Evolutionary conservation across 2,113 vertebrate species (phyloP).

Genomic region (Brachirus orientalis): DNA sequence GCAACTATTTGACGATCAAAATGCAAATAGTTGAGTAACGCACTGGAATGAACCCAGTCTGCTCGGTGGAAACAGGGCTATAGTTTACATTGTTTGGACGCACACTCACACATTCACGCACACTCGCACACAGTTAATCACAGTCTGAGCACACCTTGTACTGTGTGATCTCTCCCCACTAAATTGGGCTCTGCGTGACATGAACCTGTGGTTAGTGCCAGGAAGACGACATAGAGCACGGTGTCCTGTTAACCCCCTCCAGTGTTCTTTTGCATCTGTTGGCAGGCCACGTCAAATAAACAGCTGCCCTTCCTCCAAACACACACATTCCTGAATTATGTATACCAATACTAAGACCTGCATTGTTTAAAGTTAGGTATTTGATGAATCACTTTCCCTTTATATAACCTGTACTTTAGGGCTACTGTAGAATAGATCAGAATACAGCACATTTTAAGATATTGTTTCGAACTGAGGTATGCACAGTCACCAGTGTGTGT

Average conservation of each 20-base stretch:
- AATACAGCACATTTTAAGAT: background rate
- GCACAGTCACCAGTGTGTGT: background rate
- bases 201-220: slow-evolving; percentile 25
- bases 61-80: background rate
- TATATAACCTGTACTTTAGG: background rate
- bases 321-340: slow-evolving; percentile 29
- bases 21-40: too few relatives aligned
- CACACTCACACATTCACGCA: background rate
- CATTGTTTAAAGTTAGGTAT: slow-evolving; percentile 1
- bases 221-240: slow-evolving; percentile 12
- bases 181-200: slow-evolving; percentile 26
- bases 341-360: slow-evolving; percentile 13
- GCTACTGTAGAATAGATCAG: too few relatives aligned
- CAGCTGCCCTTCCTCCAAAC: slow-evolving; percentile 12
- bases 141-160: slow-evolving; percentile 18
- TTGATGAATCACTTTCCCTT: slow-evolving; percentile 1
- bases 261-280: slow-evolving; percentile 12
- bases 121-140: slow-evolving; percentile 4
- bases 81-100: background rate
- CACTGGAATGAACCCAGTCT: too few relatives aligned
- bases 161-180: slow-evolving; percentile 13
- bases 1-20: too few relatives aligned
- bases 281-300: slow-evolving; percentile 26
- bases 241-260: slow-evolving; percentile 26
- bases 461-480: background rate